These are phyloP conservation scores for Dryas iulia DNA, from an alignment of 1,140 invertebrate genomes.

Conservation along the genomic window DNA sequence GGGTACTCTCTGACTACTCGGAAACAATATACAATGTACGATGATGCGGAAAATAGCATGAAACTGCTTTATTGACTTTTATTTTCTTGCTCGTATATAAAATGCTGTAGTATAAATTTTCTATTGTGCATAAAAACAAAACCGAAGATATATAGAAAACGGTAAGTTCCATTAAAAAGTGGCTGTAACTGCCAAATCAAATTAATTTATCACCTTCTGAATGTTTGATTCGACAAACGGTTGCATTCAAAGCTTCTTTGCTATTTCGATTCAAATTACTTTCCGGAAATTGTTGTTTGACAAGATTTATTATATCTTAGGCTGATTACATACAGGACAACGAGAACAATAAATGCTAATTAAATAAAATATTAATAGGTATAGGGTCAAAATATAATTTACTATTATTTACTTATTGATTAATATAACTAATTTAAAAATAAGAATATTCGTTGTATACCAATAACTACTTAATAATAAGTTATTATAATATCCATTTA, in stretches of 20 bases:
- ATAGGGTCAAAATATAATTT: too few species aligned
- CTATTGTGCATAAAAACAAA: background rate
- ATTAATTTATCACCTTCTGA: constrained; percentile 37
- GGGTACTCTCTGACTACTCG: too few species aligned
- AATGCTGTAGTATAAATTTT: background rate
- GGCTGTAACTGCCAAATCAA: constrained; percentile 40
- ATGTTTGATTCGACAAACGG: constrained; percentile 47
- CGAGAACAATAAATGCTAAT: background rate
- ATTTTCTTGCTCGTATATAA: too few species aligned
- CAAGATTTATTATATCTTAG: constrained; percentile 58
- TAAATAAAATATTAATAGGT: too few species aligned
- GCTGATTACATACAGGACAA: constrained; percentile 6
- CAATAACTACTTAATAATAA: too few species aligned
- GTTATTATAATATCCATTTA: too few species aligned
- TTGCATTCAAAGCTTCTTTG: constrained; percentile 50
- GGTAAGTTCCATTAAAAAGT: background rate
- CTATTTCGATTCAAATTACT: constrained; percentile 54
- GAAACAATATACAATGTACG: too few species aligned
- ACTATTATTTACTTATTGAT: too few species aligned
- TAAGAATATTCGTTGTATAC: too few species aligned
- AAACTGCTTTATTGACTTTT: too few species aligned
- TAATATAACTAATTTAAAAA: too few species aligned
- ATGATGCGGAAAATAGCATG: too few species aligned
- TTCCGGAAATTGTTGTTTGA: constrained; percentile 58
- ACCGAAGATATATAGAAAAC: background rate